Conservation (phyloP, 2,113 vertebrate genomes). For the Gila orcuttii region DNA sequence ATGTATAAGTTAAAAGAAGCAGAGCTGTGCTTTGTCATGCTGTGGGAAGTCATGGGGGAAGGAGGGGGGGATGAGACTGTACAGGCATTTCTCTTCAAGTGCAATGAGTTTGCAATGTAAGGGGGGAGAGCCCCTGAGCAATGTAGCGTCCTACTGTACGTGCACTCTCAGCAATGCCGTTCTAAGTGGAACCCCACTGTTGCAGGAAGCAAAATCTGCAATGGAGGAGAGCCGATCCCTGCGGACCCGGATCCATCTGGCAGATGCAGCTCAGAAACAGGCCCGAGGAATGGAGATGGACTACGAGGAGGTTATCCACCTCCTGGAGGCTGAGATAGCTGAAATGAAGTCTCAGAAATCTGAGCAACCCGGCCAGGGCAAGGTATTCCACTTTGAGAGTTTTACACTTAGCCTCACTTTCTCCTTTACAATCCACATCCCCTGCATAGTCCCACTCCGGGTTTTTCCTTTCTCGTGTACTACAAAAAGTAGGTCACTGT, state of each 20-base stretch:
- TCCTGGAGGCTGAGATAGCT: slow-evolving; percentile 89
- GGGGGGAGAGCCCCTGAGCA: slow-evolving; percentile 39
- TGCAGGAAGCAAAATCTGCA: slow-evolving; percentile 84
- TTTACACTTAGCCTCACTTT: slow-evolving; percentile 53
- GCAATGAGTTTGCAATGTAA: slow-evolving; percentile 30
- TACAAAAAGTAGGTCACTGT: slow-evolving; percentile 86
- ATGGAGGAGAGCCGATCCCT: slow-evolving; percentile 83
- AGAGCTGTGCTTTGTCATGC: slow-evolving; percentile 51
- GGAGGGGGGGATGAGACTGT: neutral
- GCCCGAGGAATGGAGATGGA: slow-evolving; percentile 91
- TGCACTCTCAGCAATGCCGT: slow-evolving; percentile 39
- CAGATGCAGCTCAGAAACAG: slow-evolving; percentile 88
- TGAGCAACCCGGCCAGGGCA: slow-evolving; percentile 76
- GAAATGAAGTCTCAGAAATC: slow-evolving; percentile 87
- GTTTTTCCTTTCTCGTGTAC: slow-evolving; percentile 78
- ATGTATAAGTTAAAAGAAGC: slow-evolving; percentile 1
- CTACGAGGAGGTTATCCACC: slow-evolving; percentile 93
- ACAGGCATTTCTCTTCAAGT: slow-evolving; percentile 32
- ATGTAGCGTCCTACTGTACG: slow-evolving; percentile 22
- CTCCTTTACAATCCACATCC: slow-evolving; percentile 71
- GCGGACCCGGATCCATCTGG: slow-evolving; percentile 81
- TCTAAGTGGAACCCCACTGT: slow-evolving; percentile 35
- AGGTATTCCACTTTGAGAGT: slow-evolving; percentile 67
- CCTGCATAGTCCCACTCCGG: slow-evolving; percentile 65
- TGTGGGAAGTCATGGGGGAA: neutral